Base-by-base conservation (phyloP, 2,797 vertebrate genomes). In the Rhynchonycteris naso region DNA sequence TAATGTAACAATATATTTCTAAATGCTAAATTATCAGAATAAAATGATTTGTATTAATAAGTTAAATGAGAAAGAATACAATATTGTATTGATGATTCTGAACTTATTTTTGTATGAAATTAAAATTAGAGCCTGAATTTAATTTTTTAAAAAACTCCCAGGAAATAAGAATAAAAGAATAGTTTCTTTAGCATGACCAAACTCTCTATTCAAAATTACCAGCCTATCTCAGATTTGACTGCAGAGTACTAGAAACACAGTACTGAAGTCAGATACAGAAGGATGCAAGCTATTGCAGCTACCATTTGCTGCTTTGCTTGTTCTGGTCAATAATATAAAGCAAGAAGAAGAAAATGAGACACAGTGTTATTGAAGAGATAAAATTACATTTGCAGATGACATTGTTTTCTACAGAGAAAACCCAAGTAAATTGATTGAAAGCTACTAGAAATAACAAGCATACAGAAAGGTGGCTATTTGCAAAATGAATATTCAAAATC, bases 61-160 rank as follows among this genome's bases (percentile, higher is more conserved):
- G 38, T 66, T n/a, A 91, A 87, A 59, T 68, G 38, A 83, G 47
- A 78, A 96, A 52, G 72, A 79, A 54, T 35, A 78, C 2, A 56
- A 63, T 75, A 79, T 8, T 22, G 9, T 50, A 78, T 18, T 30
- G 33, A 76, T 24, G 47, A 78, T 66, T 87, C 63, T 81, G 33
- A 90, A 68, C 61, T 93, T 50, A 74, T 71, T 83, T 91, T 87
- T 50, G 71, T 19, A 80, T 88, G 86, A 95, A 93, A 75, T 61
- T 83, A 69, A 95, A 90, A 90, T 82, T 89, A 90, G 58, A 58
- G 7, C 28, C 33, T 66, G n/a, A 76, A 91, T 87, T 90, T 28
- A 68, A 86, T 76, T 82, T 65, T 65, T n/a, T 69, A n/a, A 69
- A 79, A 65, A n/a, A 22, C 28, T 58, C 68, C 38, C 30, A 74